phyloP scores from a whole-genome alignment of 2,797 vertebrate species.

The Atherinosoma microstoma region DNA sequence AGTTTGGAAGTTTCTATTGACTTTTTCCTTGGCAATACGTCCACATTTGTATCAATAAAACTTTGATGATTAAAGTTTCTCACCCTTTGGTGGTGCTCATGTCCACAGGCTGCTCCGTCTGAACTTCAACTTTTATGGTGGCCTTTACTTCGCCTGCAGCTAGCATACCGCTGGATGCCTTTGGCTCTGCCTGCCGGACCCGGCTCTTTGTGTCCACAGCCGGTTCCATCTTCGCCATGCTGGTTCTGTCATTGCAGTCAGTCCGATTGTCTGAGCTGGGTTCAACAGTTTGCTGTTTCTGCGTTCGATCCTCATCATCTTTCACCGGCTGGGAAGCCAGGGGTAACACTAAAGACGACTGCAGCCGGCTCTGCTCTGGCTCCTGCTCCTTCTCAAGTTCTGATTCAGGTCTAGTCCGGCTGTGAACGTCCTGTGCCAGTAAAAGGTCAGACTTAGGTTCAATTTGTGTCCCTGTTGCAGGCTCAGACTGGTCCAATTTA shows the following conservation, averaged over 20 bases:
- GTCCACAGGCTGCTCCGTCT: slow-evolving; percentile 91
- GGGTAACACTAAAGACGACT: slow-evolving; percentile 54
- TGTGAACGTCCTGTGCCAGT: slow-evolving; percentile 38
- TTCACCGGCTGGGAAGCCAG: slow-evolving; percentile 40
- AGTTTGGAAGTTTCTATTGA: background rate
- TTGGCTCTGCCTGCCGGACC: slow-evolving; percentile 44
- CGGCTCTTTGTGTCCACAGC: slow-evolving; percentile 51
- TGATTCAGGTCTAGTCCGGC: slow-evolving; percentile 32
- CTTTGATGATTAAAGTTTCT: slow-evolving; percentile 46
- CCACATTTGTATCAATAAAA: background rate
- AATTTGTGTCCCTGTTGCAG: slow-evolving; percentile 33
- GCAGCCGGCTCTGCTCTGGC: slow-evolving; percentile 37
- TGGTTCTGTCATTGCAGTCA: slow-evolving; percentile 54
- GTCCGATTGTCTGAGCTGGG: slow-evolving; percentile 65
- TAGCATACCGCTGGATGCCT: slow-evolving; percentile 74
- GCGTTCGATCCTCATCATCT: slow-evolving; percentile 53
- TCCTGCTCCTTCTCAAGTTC: slow-evolving; percentile 40
- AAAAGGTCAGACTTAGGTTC: slow-evolving; percentile 31
- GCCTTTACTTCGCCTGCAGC: slow-evolving; percentile 86
- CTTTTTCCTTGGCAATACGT: background rate
- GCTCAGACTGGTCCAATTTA: slow-evolving; percentile 85
- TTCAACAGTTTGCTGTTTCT: slow-evolving; percentile 45
- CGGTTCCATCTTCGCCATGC: slow-evolving; percentile 65
- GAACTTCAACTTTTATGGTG: slow-evolving; percentile 89
- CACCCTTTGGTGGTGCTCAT: slow-evolving; percentile 94